Evolutionary conservation across 2,113 vertebrate genomes (phyloP).

Genomic region (Agapornis roseicollis): DNA sequence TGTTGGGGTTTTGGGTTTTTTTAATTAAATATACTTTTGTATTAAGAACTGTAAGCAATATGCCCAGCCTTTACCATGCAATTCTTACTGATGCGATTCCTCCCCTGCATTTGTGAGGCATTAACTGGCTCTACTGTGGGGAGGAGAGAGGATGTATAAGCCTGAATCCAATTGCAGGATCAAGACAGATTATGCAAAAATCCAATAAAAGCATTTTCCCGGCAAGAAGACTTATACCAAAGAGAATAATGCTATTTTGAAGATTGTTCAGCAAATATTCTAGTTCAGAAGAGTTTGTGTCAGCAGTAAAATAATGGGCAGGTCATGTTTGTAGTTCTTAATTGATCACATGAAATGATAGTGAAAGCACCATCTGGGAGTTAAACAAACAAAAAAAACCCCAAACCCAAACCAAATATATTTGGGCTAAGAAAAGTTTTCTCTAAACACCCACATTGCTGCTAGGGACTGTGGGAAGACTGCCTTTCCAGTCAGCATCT

Average conservation of each 20-base stretch:
- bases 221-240: neutral
- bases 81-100: neutral
- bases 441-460: neutral
- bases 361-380: neutral
- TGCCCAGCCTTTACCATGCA: neutral
- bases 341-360: neutral
- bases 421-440: neutral
- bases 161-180: constrained; percentile 29
- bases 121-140: neutral
- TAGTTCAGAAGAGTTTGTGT: neutral
- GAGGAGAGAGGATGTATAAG: neutral
- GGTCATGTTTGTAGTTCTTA: neutral
- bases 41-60: neutral
- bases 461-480: neutral
- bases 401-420: neutral
- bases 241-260: constrained; percentile 6
- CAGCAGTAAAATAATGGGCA: neutral
- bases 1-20: neutral
- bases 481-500: neutral
- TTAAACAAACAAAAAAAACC: neutral
- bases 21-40: neutral
- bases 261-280: neutral
- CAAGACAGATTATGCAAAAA: constrained; percentile 49
- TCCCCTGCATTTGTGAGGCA: neutral
- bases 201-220: constrained; percentile 25